Percentiles rank a stretch among this genome's conserved stretches.
These are phyloP conservation scores for Phasianus colchicus DNA, from an alignment of 2,113 vertebrate genomes.

Conservation along the genomic window DNA sequence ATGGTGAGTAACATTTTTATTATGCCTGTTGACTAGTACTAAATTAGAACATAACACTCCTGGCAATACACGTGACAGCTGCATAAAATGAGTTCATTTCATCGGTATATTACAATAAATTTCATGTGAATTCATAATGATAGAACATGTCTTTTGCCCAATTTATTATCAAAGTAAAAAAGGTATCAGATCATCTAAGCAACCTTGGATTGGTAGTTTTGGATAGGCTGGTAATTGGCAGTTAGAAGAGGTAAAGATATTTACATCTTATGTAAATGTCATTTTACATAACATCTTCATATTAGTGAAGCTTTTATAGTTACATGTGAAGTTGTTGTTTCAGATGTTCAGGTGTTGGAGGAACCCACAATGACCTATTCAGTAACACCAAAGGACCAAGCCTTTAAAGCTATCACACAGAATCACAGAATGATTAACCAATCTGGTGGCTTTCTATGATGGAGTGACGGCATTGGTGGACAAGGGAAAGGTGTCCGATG, in stretches of 20 bases:
- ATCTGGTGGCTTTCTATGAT: no score
- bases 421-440: no score
- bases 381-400: not conserved
- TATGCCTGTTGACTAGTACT: not conserved
- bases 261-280: not conserved
- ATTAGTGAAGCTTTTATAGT: not conserved
- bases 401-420: not conserved
- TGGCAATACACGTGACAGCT: constrained; percentile 1
- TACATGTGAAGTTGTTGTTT: not conserved
- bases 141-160: not conserved
- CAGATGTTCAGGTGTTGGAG: not conserved
- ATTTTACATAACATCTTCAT: not conserved
- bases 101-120: constrained; percentile 45
- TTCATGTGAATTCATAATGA: constrained; percentile 47
- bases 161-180: constrained; percentile 41
- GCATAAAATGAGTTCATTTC: constrained; percentile 40
- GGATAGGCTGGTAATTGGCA: not conserved
- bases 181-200: not conserved
- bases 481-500: no score
- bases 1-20: constrained; percentile 47
- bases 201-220: not conserved
- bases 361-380: not conserved
- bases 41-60: constrained; percentile 27
- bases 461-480: no score
- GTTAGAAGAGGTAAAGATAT: not conserved